Conservation (phyloP, 2,888 invertebrate species). For the Zonitis immaculata region DNA sequence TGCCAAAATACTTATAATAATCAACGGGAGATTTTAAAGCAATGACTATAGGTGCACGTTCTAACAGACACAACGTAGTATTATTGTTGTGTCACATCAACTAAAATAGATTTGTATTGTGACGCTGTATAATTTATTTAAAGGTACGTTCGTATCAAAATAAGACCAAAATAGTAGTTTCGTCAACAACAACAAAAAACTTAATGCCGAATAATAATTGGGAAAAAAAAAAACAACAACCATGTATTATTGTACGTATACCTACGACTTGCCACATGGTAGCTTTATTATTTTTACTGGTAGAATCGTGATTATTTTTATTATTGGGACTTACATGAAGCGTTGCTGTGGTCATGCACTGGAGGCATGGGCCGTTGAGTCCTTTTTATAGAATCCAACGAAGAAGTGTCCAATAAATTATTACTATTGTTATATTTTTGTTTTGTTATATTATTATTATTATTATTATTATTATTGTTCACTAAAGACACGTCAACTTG, state of each 20-base stretch:
- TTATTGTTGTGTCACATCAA: constrained; percentile 24
- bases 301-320: too few species aligned
- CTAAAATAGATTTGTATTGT: too few species aligned
- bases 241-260: too few species aligned
- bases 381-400: constrained; percentile 17
- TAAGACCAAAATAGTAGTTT: too few species aligned
- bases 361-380: constrained; percentile 42
- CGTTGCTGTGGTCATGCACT: constrained; percentile 40
- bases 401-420: constrained; percentile 12
- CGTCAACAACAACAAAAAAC: too few species aligned
- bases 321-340: constrained; percentile 45
- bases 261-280: too few species aligned
- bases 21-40: constrained; percentile 30
- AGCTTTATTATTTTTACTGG: too few species aligned
- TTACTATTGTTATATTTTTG: constrained; percentile 17
- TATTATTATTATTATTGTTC: constrained; percentile 17
- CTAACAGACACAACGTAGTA: constrained; percentile 33
- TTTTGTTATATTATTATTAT: constrained; percentile 19
- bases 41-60: constrained; percentile 25
- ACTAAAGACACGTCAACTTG: constrained; percentile 24
- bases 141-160: too few species aligned
- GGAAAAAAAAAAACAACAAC: too few species aligned
- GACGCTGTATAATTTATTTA: too few species aligned
- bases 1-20: constrained; percentile 38
- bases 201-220: too few species aligned